These are phyloP conservation scores for Phylloscopus trochilus DNA, from an alignment of 2,113 vertebrate genomes.

Conservation along the genomic window DNA sequence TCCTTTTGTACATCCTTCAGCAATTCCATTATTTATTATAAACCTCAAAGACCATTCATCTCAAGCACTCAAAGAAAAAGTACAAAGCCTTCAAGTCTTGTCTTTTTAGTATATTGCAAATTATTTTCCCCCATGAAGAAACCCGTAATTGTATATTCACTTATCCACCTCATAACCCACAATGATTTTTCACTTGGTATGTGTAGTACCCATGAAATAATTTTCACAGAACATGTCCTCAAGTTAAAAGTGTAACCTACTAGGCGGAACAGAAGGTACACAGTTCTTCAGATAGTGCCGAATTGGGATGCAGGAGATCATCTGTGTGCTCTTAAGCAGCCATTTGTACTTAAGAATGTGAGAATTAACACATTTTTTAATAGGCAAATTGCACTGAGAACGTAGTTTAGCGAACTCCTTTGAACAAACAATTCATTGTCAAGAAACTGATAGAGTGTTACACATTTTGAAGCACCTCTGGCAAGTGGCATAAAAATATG, in stretches of 20 bases:
- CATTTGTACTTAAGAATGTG: not conserved
- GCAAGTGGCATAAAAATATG: not conserved
- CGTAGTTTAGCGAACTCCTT: not conserved
- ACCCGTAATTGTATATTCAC: not conserved
- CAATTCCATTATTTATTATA: not conserved
- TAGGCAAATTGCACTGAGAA: not conserved
- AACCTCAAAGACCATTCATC: not conserved
- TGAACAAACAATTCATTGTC: not conserved
- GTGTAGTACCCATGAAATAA: not conserved
- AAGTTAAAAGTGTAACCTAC: not conserved
- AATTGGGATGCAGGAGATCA: not conserved
- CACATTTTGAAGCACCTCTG: not conserved
- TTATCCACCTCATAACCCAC: not conserved
- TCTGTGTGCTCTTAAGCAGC: not conserved
- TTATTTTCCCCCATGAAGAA: not conserved
- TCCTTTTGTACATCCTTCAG: not conserved
- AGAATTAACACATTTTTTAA: not conserved
- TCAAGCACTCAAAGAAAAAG: not conserved
- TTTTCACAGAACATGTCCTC: not conserved
- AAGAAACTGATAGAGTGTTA: not conserved
- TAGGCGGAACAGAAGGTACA: not conserved
- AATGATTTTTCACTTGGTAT: not conserved
- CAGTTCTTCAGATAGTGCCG: not conserved
- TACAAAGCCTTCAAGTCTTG: not conserved
- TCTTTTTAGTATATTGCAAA: not conserved